These are phyloP conservation scores for Embidobia sp. DNA, from an alignment of 2,888 invertebrate genomes.

Conservation along the genomic window DNA sequence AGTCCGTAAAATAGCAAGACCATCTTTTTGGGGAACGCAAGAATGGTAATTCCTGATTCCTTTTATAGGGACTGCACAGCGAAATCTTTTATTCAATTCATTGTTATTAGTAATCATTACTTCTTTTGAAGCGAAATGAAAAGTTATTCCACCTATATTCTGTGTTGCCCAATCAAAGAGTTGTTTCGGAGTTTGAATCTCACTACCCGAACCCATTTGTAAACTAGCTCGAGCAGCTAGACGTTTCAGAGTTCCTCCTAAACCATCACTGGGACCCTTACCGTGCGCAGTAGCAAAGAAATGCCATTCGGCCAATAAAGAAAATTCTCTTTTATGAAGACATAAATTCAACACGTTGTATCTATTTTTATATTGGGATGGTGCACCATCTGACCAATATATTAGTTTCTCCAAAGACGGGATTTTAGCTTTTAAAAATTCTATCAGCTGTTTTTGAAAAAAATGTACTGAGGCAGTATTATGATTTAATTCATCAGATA, in stretches of 20 bases:
- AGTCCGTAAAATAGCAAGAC: background rate
- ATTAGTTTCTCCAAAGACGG: too few relatives aligned
- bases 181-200: slow-evolving; percentile 48
- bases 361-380: too few relatives aligned
- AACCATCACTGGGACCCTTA: slow-evolving; percentile 59
- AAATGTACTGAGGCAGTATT: too few relatives aligned
- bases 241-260: slow-evolving; percentile 59
- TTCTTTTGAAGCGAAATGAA: slow-evolving; percentile 3
- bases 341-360: too few relatives aligned
- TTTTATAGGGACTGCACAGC: slow-evolving; percentile 1
- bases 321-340: too few relatives aligned
- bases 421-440: too few relatives aligned
- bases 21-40: background rate
- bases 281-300: too few relatives aligned
- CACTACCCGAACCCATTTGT: slow-evolving; percentile 34
- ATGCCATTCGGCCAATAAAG: too few relatives aligned
- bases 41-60: slow-evolving; percentile 8
- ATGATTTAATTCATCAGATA: too few relatives aligned
- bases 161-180: slow-evolving; percentile 36
- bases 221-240: slow-evolving; percentile 50
- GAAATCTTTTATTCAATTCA: background rate
- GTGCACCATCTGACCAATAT: too few relatives aligned
- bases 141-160: slow-evolving; percentile 1
- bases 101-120: background rate
- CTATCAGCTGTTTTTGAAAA: too few relatives aligned